Conservation (phyloP, 23 tunicate genomes). For the Trididemnum clinides region DNA sequence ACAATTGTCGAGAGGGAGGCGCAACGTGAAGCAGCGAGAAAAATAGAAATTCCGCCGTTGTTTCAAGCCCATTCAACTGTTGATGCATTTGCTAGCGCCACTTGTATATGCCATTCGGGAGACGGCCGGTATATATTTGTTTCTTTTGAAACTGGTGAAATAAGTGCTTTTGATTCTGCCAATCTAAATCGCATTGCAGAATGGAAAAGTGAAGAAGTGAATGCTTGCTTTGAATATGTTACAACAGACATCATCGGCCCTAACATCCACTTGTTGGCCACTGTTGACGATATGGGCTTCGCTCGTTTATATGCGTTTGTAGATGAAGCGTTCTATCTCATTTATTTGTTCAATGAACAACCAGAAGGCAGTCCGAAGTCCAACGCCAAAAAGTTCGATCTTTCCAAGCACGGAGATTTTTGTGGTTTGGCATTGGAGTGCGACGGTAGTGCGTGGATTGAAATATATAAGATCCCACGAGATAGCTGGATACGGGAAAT, state of each 20-base stretch:
- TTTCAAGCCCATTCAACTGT: conserved; percentile 35
- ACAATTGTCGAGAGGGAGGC: conserved; percentile 45
- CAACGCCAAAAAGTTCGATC: conserved; percentile 52
- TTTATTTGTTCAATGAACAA: conserved; percentile 59
- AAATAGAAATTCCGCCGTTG: conserved; percentile 54
- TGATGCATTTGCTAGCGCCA: conserved; percentile 24
- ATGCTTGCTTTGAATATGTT: conserved; percentile 50
- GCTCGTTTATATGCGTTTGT: conserved; percentile 49
- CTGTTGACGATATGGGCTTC: conserved; percentile 94
- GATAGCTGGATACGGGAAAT: conserved; percentile 83
- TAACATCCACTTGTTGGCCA: conserved; percentile 39
- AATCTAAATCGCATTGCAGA: conserved; percentile 32
- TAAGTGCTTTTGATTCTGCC: conserved; percentile 45
- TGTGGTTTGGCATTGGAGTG: conserved; percentile 67
- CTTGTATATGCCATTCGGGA: conserved; percentile 36
- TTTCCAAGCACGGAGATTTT: conserved; percentile 60
- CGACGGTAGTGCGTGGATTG: conserved; percentile 51
- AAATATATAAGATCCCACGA: conserved; percentile 73
- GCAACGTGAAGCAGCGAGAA: conserved; percentile 49
- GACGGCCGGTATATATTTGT: conserved; percentile 54
- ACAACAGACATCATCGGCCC: conserved; percentile 32
- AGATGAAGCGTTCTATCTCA: conserved; percentile 38
- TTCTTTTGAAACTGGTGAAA: conserved; percentile 29
- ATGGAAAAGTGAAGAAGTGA: conserved; percentile 39
- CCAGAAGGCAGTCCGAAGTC: conserved; percentile 73